Conservation (phyloP, 2,113 vertebrate species). For the Mobula hypostoma region DNA sequence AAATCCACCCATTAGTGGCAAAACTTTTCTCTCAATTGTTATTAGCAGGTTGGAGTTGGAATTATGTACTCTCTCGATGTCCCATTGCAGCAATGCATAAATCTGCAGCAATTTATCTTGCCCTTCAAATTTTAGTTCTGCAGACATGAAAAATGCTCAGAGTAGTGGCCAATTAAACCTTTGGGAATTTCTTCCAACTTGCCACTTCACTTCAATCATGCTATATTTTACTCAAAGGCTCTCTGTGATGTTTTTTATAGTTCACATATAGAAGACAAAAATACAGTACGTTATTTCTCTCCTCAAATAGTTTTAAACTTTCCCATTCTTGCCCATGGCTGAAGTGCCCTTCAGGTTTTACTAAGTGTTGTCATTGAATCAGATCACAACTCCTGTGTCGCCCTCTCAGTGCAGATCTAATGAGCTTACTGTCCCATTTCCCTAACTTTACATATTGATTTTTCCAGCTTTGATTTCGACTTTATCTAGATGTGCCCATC, state of each 20-base stretch:
- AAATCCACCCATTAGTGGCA: background rate
- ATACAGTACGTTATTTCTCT: background rate
- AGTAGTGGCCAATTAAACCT: background rate
- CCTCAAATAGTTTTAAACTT: background rate
- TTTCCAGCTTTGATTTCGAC: background rate
- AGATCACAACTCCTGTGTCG: background rate
- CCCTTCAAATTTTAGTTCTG: background rate
- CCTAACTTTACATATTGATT: background rate
- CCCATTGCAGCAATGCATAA: background rate
- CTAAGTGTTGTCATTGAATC: background rate
- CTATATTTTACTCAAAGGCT: background rate
- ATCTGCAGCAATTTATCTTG: background rate
- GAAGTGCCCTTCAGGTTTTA: background rate
- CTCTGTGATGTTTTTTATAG: background rate
- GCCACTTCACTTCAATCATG: background rate
- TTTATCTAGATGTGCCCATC: background rate
- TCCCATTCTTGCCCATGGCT: background rate
- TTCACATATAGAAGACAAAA: background rate
- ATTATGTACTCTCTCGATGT: background rate
- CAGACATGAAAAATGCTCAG: background rate
- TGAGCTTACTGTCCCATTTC: background rate
- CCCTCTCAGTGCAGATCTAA: background rate
- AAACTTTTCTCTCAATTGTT: background rate
- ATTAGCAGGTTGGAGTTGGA: background rate
- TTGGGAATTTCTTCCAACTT: background rate